A percentile compares a stretch with the other conserved stretches of the same genome.
These are phyloP conservation scores for Procambarus virginalis DNA, from an alignment of 1,140 invertebrate genomes.

Conservation along the genomic window DNA sequence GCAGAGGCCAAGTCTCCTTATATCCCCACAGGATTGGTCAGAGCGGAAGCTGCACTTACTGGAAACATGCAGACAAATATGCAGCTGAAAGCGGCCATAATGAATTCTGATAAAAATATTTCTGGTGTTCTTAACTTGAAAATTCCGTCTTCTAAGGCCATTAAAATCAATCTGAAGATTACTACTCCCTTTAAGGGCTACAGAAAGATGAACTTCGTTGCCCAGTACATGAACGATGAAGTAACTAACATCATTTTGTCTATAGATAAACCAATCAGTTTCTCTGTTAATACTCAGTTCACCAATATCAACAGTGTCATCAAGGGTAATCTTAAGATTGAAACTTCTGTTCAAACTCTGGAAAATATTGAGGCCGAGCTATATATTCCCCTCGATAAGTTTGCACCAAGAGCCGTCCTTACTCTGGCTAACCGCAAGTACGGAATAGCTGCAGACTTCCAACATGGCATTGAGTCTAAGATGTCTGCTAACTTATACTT, in stretches of 20 bases:
- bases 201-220: conserved; percentile 51
- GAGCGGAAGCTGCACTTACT: conserved; percentile 36
- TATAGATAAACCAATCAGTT: conserved; percentile 42
- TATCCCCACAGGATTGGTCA: conserved; percentile 41
- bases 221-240: conserved; percentile 45
- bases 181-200: conserved; percentile 52
- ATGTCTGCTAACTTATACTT: conserved; percentile 5
- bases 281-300: conserved; percentile 19
- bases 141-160: neutral
- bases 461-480: neutral
- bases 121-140: conserved; percentile 41
- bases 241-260: conserved; percentile 7
- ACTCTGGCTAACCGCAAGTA: conserved; percentile 29
- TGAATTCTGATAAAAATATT: conserved; percentile 30
- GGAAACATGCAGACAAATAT: conserved; percentile 29
- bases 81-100: conserved; percentile 38
- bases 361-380: conserved; percentile 39
- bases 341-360: conserved; percentile 41
- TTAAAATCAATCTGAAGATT: conserved; percentile 31
- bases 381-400: conserved; percentile 45
- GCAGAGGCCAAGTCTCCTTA: conserved; percentile 33
- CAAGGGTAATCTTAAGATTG: conserved; percentile 6
- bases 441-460: conserved; percentile 10
- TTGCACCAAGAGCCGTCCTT: conserved; percentile 21
- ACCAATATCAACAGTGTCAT: conserved; percentile 15